Percentiles rank a stretch among this genome's conserved stretches.
These are phyloP conservation scores for Girardia tigrina DNA, from an alignment of 2,888 invertebrate genomes.

Conservation along the genomic window DNA sequence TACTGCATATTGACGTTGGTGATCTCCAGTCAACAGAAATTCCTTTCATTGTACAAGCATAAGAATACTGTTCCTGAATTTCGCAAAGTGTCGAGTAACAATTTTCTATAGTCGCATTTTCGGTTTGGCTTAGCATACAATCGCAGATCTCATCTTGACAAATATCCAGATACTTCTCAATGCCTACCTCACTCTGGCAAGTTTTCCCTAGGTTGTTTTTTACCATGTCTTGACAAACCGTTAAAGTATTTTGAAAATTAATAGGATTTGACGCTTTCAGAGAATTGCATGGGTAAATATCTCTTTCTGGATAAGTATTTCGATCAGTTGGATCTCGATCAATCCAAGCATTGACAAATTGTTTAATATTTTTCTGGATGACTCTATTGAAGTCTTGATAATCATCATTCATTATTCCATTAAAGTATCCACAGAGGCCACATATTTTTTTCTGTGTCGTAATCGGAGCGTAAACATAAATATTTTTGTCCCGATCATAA, in stretches of 20 bases:
- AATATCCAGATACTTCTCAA: conserved; percentile 30
- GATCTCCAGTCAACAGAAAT: conserved; percentile 38
- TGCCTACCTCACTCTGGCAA: conserved; percentile 36
- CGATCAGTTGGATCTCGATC: conserved; percentile 36
- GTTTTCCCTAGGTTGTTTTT: background rate
- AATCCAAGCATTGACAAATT: conserved; percentile 38
- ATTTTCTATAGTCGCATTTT: background rate
- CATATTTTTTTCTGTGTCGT: conserved; percentile 38
- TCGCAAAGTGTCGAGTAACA: conserved; percentile 37
- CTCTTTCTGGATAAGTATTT: conserved; percentile 32
- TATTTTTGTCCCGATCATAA: conserved; percentile 37
- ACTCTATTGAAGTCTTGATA: conserved; percentile 34
- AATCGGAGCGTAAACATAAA: conserved; percentile 38
- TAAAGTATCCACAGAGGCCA: conserved; percentile 39
- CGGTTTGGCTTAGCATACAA: conserved; percentile 30
- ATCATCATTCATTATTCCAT: conserved; percentile 37
- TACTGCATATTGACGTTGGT: conserved; percentile 36
- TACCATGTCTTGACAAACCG: conserved; percentile 27
- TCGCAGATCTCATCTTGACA: conserved; percentile 38
- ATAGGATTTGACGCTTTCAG: conserved; percentile 16
- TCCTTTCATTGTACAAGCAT: conserved; percentile 38
- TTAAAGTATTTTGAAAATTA: background rate
- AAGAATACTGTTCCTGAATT: conserved; percentile 37
- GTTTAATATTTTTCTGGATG: conserved; percentile 32
- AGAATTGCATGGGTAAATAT: conserved; percentile 29